Evolutionary conservation across 1,140 invertebrate genomes (phyloP).

Genomic region (Ylistrum balloti): DNA sequence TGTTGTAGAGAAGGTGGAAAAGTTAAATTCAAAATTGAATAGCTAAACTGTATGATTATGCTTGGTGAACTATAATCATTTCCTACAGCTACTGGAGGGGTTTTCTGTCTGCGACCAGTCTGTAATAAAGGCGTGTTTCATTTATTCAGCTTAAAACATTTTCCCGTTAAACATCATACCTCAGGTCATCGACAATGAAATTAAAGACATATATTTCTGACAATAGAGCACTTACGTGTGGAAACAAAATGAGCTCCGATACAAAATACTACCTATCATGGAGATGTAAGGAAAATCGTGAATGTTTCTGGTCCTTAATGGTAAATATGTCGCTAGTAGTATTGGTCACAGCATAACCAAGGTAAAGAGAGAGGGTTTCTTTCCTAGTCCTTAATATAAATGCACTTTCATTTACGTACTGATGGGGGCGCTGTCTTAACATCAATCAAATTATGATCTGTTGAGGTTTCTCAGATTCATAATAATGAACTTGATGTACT

Average conservation of each 20-base stretch:
- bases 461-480: too few species aligned
- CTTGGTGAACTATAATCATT: neutral
- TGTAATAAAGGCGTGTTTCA: neutral
- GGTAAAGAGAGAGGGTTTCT: too few species aligned
- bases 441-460: too few species aligned
- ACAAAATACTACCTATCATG: neutral
- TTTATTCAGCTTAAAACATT: neutral
- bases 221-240: neutral
- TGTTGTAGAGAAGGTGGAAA: neutral
- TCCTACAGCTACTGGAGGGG: neutral
- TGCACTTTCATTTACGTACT: too few species aligned
- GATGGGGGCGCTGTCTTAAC: too few species aligned
- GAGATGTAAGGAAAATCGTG: too few species aligned
- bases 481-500: too few species aligned
- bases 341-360: too few species aligned
- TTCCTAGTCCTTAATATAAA: too few species aligned
- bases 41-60: constrained; percentile 1
- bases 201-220: neutral
- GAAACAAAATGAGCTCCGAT: neutral
- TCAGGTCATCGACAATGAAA: neutral
- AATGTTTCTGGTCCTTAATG: too few species aligned
- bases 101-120: neutral
- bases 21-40: constrained; percentile 36
- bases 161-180: neutral
- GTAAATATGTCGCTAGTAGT: too few species aligned